Percentiles rank a stretch among this genome's conserved stretches.
phyloP scores from a whole-genome alignment of 2,888 invertebrate genomes.

The Elaeidobius kamerunicus region DNA sequence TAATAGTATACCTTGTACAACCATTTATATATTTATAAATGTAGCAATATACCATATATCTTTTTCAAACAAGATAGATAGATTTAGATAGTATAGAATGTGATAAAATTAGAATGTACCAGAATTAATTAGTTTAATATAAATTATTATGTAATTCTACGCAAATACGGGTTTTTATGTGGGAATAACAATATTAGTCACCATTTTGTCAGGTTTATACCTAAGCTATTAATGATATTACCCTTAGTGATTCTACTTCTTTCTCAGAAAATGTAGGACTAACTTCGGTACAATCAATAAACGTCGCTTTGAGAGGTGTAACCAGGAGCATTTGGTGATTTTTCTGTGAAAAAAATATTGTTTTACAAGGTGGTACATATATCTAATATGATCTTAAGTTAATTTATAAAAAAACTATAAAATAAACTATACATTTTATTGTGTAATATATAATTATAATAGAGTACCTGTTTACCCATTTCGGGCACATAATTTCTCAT shows the following conservation, averaged over 20 bases:
- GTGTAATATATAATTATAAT: background rate
- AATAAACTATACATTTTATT: background rate
- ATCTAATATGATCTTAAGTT: background rate
- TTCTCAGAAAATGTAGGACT: slow-evolving; percentile 62
- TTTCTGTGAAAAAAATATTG: slow-evolving; percentile 34
- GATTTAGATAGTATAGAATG: too few relatives aligned
- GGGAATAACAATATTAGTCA: too few relatives aligned
- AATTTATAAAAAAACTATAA: background rate
- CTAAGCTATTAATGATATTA: too few relatives aligned
- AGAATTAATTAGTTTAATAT: too few relatives aligned
- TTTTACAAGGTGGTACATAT: background rate
- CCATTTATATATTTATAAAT: too few relatives aligned
- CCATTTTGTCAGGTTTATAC: too few relatives aligned
- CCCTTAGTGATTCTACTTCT: slow-evolving; percentile 34
- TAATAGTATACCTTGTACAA: too few relatives aligned
- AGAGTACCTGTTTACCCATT: slow-evolving; percentile 51
- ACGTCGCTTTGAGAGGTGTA: slow-evolving; percentile 64
- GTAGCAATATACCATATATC: too few relatives aligned
- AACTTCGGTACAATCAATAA: slow-evolving; percentile 74
- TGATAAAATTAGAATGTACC: too few relatives aligned
- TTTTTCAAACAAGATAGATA: too few relatives aligned
- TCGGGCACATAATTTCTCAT: slow-evolving; percentile 56
- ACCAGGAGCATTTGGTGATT: slow-evolving; percentile 53
- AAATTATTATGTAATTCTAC: too few relatives aligned
- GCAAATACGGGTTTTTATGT: too few relatives aligned